These are phyloP conservation scores for Nothura maculosa DNA, from an alignment of 2,797 vertebrate genomes.

Conservation along the genomic window DNA sequence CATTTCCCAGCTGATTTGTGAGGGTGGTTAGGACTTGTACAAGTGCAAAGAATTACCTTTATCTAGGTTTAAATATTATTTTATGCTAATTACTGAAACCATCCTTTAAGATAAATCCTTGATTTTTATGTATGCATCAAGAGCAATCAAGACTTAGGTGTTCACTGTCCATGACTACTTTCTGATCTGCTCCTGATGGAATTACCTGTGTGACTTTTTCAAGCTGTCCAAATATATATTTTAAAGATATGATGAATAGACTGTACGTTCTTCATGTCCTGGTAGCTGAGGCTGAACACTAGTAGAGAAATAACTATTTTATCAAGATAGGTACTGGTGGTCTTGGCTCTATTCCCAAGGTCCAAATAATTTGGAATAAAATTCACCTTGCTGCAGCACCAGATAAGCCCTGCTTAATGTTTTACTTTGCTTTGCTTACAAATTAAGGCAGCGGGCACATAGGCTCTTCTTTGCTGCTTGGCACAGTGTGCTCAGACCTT, in stretches of 20 bases:
- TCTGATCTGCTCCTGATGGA: background rate
- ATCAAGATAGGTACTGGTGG: background rate
- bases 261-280: background rate
- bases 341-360: slow-evolving; percentile 2
- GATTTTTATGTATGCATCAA: background rate
- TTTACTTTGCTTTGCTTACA: background rate
- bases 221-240: slow-evolving; percentile 7
- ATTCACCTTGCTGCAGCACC: background rate
- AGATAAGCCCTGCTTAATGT: background rate
- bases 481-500: background rate
- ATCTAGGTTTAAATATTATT: slow-evolving; percentile 22
- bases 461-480: background rate
- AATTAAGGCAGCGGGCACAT: background rate
- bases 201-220: background rate
- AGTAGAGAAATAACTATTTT: background rate
- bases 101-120: background rate
- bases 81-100: background rate
- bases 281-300: background rate
- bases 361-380: background rate
- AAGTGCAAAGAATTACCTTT: slow-evolving; percentile 3
- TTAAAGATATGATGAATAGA: background rate
- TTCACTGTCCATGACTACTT: background rate
- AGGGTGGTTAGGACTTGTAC: background rate
- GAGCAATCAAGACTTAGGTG: background rate
- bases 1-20: background rate